These are phyloP conservation scores for Spodoptera littoralis DNA, from an alignment of 2,888 invertebrate species.

Conservation along the genomic window DNA sequence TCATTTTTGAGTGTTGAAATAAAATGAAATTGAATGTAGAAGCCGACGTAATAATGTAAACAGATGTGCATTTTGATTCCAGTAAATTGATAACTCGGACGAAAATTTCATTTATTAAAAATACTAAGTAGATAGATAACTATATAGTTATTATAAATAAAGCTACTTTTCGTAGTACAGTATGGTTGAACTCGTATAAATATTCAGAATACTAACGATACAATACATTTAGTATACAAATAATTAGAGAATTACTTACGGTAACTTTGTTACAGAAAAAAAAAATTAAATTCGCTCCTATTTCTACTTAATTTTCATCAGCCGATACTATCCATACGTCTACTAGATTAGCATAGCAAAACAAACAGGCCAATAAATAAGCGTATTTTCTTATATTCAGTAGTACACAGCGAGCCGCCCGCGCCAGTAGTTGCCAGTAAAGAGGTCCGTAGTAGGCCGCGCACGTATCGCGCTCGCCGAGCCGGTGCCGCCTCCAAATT, in stretches of 20 bases:
- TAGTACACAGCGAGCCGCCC: slow-evolving; percentile 41
- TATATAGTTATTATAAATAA: too few species aligned
- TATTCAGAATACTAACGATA: too few species aligned
- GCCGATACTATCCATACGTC: slow-evolving; percentile 43
- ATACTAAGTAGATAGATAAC: too few species aligned
- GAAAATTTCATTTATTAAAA: too few species aligned
- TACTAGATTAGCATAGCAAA: slow-evolving; percentile 45
- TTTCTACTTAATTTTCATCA: slow-evolving; percentile 35
- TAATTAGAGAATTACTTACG: too few species aligned
- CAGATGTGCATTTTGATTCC: too few species aligned
- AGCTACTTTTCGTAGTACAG: too few species aligned
- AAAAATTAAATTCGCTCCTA: slow-evolving; percentile 9
- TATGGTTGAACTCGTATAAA: too few species aligned
- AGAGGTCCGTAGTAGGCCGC: slow-evolving; percentile 61
- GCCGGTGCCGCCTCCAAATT: slow-evolving; percentile 58
- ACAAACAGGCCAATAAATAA: slow-evolving; percentile 55
- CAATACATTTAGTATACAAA: too few species aligned
- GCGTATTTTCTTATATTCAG: slow-evolving; percentile 46
- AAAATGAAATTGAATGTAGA: slow-evolving; percentile 71
- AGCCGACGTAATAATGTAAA: slow-evolving; percentile 63
- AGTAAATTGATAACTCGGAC: too few species aligned
- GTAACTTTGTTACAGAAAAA: background rate
- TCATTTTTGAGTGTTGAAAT: slow-evolving; percentile 75
- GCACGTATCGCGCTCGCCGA: slow-evolving; percentile 60
- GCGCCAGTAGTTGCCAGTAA: slow-evolving; percentile 53